Evolutionary conservation across 2,797 vertebrate genomes (phyloP), one percentile per base, ranked within the genome.

Genomic region (Meriones psammophilus): DNA sequence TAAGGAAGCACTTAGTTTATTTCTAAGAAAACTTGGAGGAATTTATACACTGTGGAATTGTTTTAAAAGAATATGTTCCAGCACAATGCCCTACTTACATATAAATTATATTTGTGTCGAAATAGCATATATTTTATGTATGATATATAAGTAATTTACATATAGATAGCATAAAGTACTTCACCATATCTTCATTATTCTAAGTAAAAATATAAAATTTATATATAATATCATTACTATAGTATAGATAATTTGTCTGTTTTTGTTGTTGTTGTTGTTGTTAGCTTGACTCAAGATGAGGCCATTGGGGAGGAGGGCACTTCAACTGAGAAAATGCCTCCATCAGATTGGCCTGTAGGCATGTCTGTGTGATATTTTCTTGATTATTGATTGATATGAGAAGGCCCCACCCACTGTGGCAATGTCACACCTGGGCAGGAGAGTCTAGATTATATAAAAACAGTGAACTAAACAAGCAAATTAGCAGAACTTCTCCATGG

Each of bases 11-110:
- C 58, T 92, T 78, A 76, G 69, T 84, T 95, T 84, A 90, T 79
- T 69, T 78, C 73, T 93, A 94, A 90, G 92, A 92, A 95, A 96
- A 95, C 66, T 68, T 81, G 33, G 60, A 92, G 66, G 24, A 68
- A 46, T 95, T 92, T 93, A 84, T 50, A 74, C 7, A 87, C 42
- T 50, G 8, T 78, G 36, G 54, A 91, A 88, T 93, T 89, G 73
- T 89, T 96, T 95, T 71, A 74, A 15, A 95, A 93, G 78, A 69
- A 85, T 33, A 74, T 80, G 12, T 71, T 93, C 78, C 54, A 86
- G 14, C 74, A 64, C n/a, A 89, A 71, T 42, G 18, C 22, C 30
- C 24, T 56, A 80, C 24, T 92, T 78, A 90, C 46, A 68, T 69
- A 68, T 36, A 88, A 80, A 94, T 71, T 79, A 62, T n/a, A 79